Percentiles rank a stretch among this genome's conserved stretches.
Conservation (phyloP, 2,797 vertebrate species). For the Takifugu rubripes region DNA sequence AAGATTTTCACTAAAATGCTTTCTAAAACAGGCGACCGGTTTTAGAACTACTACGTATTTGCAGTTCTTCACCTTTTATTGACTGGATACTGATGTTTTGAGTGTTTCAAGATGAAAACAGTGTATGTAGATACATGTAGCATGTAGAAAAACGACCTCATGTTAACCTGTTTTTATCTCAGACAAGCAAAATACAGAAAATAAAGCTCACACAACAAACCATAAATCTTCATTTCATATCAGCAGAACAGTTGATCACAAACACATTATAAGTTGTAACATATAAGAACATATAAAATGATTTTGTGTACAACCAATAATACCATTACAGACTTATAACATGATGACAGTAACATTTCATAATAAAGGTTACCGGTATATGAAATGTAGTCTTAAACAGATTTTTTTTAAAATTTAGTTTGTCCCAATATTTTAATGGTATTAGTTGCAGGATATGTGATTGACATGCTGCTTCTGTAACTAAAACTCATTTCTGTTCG, state of each 20-base stretch:
- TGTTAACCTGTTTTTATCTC: constrained; percentile 39
- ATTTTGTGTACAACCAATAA: constrained; percentile 54
- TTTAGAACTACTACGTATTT: no score
- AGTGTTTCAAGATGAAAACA: constrained; percentile 4
- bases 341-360: no score
- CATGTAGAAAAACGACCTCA: constrained; percentile 30
- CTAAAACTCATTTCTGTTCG: constrained; percentile 39
- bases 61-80: no score
- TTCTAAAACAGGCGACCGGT: no score
- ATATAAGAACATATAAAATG: constrained; percentile 20
- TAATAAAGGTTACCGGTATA: no score
- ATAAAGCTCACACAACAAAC: constrained; percentile 10
- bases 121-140: background rate
- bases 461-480: constrained; percentile 27
- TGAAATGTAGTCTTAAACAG: no score
- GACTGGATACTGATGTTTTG: no score
- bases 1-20: no score
- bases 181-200: constrained; percentile 44
- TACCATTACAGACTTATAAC: constrained; percentile 3
- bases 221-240: constrained; percentile 24
- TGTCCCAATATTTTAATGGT: constrained; percentile 66
- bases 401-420: background rate
- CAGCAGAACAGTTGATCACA: constrained; percentile 30
- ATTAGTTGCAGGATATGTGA: constrained; percentile 49
- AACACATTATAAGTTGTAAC: constrained; percentile 14